Base-by-base conservation (phyloP, 2,797 vertebrate genomes). In the Helicolenus hilgendorfi region DNA sequence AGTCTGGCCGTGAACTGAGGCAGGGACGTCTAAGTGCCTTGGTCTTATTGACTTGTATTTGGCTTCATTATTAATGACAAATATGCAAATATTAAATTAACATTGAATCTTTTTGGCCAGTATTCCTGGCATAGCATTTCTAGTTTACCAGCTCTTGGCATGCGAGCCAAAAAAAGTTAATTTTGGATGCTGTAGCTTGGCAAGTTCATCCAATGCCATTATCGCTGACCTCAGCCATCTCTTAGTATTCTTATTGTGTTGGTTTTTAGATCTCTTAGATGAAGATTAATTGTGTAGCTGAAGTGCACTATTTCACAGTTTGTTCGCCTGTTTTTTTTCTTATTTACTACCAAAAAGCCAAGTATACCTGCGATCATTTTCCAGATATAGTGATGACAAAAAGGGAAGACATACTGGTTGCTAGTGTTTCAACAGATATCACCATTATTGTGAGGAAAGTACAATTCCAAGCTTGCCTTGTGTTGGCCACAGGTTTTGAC, bases 31-130 rank as follows among this genome's bases (percentile, higher is more conserved):
- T 78, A 24, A 79, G 58, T 82, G 63, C 13, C 41, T 36, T 53
- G 22, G 33, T 72, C 68, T 91, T 45, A 79, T 79, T 72, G 60
- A 72, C 73, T 59, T 11, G 15, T 24, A 53, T 77, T 62, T 18
- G 18, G n/a, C 29, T 67, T 84, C 45, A 81, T 86, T 79, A 68
- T 86, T 41, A 70, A 78, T 63, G 60, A 80, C 5, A 69, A 84
- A 85, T 70, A 81, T 79, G 71, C 63, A 79, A 84, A 82, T 82
- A 89, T 81, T 65, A 64, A 72, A 86, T 91, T 73, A 82, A 62
- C 60, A 59, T n/a, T 9, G 8, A 62, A 63, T 87, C 22, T 45
- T 70, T 73, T 77, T 85, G 77, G 79, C 73, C 59, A 41, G 27
- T 18, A 15, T 70, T 79, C n/a, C 59, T 72, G 70, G 82, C 79